Evolutionary conservation across 2,797 vertebrate species (phyloP), one percentile per base, ranked within the genome.

Genomic region (Fringilla coelebs): DNA sequence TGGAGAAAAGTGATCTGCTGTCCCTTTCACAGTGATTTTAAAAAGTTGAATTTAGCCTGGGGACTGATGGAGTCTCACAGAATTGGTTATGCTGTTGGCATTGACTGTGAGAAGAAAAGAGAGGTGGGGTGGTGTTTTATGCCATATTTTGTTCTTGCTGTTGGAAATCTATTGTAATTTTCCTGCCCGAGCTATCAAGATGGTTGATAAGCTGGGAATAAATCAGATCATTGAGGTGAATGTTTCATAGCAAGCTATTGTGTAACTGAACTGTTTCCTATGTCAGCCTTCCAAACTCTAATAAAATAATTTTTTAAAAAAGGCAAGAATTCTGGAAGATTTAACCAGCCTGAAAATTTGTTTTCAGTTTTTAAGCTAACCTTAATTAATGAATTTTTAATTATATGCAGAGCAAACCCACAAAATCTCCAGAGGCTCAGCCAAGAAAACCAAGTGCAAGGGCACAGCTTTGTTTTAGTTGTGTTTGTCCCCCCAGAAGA

Each of bases 371-470:
- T 78, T 75, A 62, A 81, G 92, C 84, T 75, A 95, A 89, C 85
- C 38, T 54, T 89, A 94, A 93, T 96, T 96, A 93, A 96, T 96
- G 43, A 93, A 41, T 78, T 80, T 88, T 95, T 93, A 94, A 95
- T 96, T 89, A 85, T 11, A 80, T 81, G 62, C 52, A 81, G 85
- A 89, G 45, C 45, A 85, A 87, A 87, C 24, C 43, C 38, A 95
- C 43, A 76, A 93, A 95, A 75, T 74, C 55, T 93, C 82, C 58
- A 77, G 88, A 60, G 70, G 55, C 73, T 95, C 73, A 67, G 58
- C 75, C 41, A 40, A 76, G 73, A 90, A 92, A 82, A 93, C 25
- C 2, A 1, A 89, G 55, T 4, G 11, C 85, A 85, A 82, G 84
- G 34, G 52, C 75, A 54, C 41, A 83, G 77, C 31, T 89, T 83